Base-by-base conservation (phyloP, 2,113 vertebrate genomes). In the Tinamus guttatus region DNA sequence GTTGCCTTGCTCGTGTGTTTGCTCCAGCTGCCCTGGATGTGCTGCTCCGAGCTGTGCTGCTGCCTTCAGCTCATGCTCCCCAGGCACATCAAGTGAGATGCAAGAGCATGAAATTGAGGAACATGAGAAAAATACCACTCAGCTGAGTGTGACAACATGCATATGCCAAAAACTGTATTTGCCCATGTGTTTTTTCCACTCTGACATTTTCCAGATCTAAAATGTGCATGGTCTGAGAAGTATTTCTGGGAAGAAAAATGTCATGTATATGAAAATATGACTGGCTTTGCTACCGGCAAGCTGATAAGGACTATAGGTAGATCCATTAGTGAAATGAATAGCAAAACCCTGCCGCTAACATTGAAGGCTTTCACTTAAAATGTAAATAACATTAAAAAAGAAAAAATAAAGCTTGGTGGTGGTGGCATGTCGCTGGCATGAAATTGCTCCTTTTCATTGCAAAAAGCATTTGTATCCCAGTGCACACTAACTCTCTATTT, bases 391-490 rank as follows among this genome's bases (percentile, higher is more conserved):
- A 71, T 58, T 21, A 6, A 40, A 49, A 47, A 40, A 82, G 70
- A 25, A 49, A 60, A 17, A 77, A 58, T 80, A 65, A 64, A 88
- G 24, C n/a, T 90, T 71, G 20, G 70, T 94, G 34, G 78, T 93
- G 92, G 38, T 92, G 83, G 49, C 49, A 49, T 49, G 49, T 49
- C 24, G 20, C 79, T 95, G 90, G 86, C 78, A 82, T 85, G 78
- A 91, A 94, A 94, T 95, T 63, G 9, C 32, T 60, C 68, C 78
- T 97, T 94, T 96, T 96, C 90, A 83, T 60, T 89, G 67, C 60
- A 85, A 76, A 89, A 90, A 92, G 18, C 85, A 90, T 97, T 94
- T 97, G 93, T 91, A 93, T 84, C 82, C 93, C 88, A 95, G 90
- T 73, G 78, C 47, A 95, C 94, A 87, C 81, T 95, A 90, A 65